Base-by-base conservation (phyloP, 1,140 invertebrate species). In the Pogonomyrmex californicus region DNA sequence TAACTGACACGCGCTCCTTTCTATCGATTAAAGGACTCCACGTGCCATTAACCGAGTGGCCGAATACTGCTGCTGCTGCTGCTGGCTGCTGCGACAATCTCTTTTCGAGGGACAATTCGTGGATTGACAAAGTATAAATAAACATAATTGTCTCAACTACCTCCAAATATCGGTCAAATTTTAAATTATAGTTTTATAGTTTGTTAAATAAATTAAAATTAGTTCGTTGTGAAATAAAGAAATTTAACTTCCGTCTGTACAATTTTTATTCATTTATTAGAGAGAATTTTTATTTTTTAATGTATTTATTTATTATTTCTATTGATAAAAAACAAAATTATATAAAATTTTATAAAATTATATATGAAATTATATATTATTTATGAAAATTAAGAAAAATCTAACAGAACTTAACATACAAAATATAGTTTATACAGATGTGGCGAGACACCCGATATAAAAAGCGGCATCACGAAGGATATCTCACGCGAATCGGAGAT, bases 21-120 rank as follows among this genome's bases (percentile, higher is more conserved):
- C 88, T 90, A 90, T 90, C 88, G 88, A 89, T 90, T 90, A 87
- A 90, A 73, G 73, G 76, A 79, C 65, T 87, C 88, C 78, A 76
- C 85, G 71, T 66, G 63, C 77, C 86, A 89, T 90, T 89, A 88
- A 89, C 81, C 88, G 77, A 86, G 54, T 79, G 71, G 79, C 79
- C 68, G 54, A 83, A 83, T 83, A 41, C 56, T 83, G 23, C 65
- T 83, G 44, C 73, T 83, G 44, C 73, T 51, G 33, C 65, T 83
- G 79, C 68, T 47, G 79, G 33, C 65, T 83, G 79, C 68, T 47
- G 79, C 33, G 68, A 75, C 79, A 83, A 68, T n/a, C 41, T 60
- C 79, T 41, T 70, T 47, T 73, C 38, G 7, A 12, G 36, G n/a
- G 14, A n/a, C 44, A 33, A 66, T 23, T 63, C 47, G n/a, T 44